Evolutionary conservation across 1,140 invertebrate species (phyloP).

Genomic region (Sesamia nonagrioides): DNA sequence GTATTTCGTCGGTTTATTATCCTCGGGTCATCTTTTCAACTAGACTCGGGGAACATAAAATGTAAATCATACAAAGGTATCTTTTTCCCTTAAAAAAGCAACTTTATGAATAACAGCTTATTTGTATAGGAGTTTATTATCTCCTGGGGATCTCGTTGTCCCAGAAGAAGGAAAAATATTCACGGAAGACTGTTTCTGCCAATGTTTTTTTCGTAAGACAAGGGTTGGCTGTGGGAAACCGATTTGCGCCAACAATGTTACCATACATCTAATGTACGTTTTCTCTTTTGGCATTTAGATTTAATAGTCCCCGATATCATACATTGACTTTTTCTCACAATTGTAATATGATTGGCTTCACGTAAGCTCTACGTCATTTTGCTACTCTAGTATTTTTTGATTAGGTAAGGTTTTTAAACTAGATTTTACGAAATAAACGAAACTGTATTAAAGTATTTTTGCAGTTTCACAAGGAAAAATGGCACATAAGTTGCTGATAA

Average conservation of each 20-base stretch:
- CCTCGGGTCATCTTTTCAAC: background rate
- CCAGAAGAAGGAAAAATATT: background rate
- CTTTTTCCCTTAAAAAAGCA: background rate
- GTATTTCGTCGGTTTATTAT: background rate
- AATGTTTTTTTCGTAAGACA: background rate
- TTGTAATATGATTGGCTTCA: conserved; percentile 39
- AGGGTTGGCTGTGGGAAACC: conserved; percentile 11
- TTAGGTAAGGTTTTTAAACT: conserved; percentile 15
- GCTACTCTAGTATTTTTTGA: background rate
- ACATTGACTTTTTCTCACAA: conserved; percentile 45
- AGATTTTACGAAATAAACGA: conserved; percentile 13
- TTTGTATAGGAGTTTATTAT: background rate
- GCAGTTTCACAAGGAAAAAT: conserved; percentile 15
- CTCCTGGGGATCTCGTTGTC: background rate
- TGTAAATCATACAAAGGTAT: background rate
- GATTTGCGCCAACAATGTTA: conserved; percentile 20
- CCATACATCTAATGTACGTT: conserved; percentile 14
- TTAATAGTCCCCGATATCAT: conserved; percentile 33
- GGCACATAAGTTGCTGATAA: background rate
- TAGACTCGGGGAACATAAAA: background rate
- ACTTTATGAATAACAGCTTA: background rate
- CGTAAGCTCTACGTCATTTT: conserved; percentile 14
- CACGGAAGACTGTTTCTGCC: background rate
- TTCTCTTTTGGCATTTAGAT: conserved; percentile 43
- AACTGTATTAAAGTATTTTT: background rate